A percentile compares a stretch with the other conserved stretches of the same genome.
These are phyloP conservation scores for Dunckerocampus dactyliophorus DNA, from an alignment of 2,113 vertebrate genomes.

Conservation along the genomic window DNA sequence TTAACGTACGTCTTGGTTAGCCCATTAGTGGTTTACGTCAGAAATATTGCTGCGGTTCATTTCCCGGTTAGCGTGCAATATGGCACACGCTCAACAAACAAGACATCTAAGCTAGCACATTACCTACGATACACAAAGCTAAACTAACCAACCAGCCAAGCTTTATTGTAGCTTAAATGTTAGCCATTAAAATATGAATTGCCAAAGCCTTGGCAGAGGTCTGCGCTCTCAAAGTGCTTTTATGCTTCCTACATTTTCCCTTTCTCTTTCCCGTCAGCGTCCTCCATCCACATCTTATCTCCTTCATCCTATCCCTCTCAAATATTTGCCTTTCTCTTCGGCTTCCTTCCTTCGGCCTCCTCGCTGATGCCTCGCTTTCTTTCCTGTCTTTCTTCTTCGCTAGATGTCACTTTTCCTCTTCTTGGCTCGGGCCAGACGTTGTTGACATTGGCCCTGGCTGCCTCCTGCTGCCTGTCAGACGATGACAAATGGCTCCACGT, in stretches of 20 bases:
- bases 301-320: slow-evolving; percentile 28
- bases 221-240: background rate
- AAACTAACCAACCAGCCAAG: too few relatives aligned
- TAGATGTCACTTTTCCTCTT: slow-evolving; percentile 31
- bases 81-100: too few relatives aligned
- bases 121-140: too few relatives aligned
- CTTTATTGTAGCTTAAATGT: too few relatives aligned
- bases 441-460: slow-evolving; percentile 49
- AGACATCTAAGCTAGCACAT: too few relatives aligned
- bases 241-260: slow-evolving; percentile 1
- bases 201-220: background rate
- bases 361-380: slow-evolving; percentile 31
- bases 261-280: slow-evolving; percentile 11
- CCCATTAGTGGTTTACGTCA: too few relatives aligned
- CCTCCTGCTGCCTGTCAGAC: slow-evolving; percentile 47
- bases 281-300: slow-evolving; percentile 29
- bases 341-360: slow-evolving; percentile 1
- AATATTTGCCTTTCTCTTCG: slow-evolving; percentile 21
- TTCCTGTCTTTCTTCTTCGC: slow-evolving; percentile 45
- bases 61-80: too few relatives aligned
- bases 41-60: too few relatives aligned
- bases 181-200: too few relatives aligned
- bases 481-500: slow-evolving; percentile 52
- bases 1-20: too few relatives aligned
- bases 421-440: slow-evolving; percentile 21